Percentiles rank a stretch among this genome's conserved stretches.
Conservation (phyloP, 2,888 invertebrate species). For the Cancer borealis region DNA sequence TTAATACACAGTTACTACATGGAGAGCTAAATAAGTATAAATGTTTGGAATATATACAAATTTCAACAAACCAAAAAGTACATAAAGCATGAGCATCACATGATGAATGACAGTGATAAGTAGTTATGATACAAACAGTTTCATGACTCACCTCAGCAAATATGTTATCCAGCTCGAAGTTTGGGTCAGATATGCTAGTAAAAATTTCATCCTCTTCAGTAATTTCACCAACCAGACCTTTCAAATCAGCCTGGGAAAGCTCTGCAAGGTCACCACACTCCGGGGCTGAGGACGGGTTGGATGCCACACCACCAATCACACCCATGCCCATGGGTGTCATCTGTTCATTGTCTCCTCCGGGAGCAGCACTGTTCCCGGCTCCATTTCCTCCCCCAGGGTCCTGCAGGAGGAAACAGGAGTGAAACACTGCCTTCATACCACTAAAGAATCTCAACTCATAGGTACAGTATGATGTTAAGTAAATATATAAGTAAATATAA, state of each 20-base stretch:
- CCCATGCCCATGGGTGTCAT: slow-evolving; percentile 74
- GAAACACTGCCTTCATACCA: not conserved
- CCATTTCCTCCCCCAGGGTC: slow-evolving; percentile 73
- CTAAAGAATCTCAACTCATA: too few relatives aligned
- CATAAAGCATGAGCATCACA: too few relatives aligned
- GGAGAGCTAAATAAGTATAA: too few relatives aligned
- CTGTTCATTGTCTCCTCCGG: slow-evolving; percentile 59
- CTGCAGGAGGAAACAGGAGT: slow-evolving; percentile 24
- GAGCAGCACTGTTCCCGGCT: slow-evolving; percentile 54
- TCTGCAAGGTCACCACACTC: slow-evolving; percentile 83
- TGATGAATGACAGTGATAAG: too few relatives aligned
- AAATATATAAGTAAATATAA: not conserved
- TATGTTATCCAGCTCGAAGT: slow-evolving; percentile 89
- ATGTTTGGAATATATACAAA: too few relatives aligned
- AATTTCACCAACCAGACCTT: slow-evolving; percentile 85
- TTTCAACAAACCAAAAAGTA: too few relatives aligned
- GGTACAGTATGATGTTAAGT: not conserved
- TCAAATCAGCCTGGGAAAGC: slow-evolving; percentile 86
- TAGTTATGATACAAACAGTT: not conserved
- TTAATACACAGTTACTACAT: too few relatives aligned
- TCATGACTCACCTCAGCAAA: slow-evolving; percentile 79
- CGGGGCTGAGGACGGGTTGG: slow-evolving; percentile 59
- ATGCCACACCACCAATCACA: slow-evolving; percentile 67
- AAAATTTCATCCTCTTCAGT: slow-evolving; percentile 88
- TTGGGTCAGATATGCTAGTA: slow-evolving; percentile 90